A percentile compares a stretch with the other conserved stretches of the same genome.
Conservation (phyloP, 2,888 invertebrate genomes). For the Drosophila basisetae region DNA sequence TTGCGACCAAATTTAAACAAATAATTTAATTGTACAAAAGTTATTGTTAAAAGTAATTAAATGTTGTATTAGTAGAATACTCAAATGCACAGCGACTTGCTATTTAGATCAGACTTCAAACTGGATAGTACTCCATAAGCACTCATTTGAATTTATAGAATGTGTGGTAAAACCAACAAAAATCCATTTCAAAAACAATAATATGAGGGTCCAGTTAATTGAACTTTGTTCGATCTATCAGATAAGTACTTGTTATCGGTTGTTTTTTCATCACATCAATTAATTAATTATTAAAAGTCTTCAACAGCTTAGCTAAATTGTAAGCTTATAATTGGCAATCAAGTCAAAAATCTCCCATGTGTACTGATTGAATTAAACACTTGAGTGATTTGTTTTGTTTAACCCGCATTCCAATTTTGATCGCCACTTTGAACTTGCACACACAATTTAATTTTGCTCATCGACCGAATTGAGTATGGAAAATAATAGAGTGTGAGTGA, state of each 20-base stretch:
- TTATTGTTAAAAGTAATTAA: background rate
- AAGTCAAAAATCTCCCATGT: constrained; percentile 2
- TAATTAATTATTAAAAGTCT: background rate
- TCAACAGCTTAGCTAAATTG: background rate
- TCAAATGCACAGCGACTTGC: background rate
- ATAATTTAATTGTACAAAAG: background rate
- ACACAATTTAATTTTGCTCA: constrained; percentile 37
- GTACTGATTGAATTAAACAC: constrained; percentile 48
- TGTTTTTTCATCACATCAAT: background rate
- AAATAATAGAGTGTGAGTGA: constrained; percentile 3
- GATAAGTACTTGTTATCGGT: background rate
- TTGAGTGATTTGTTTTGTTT: constrained; percentile 50
- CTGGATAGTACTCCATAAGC: background rate
- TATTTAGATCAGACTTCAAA: background rate
- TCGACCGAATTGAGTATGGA: constrained; percentile 42
- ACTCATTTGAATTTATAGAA: background rate
- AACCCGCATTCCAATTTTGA: constrained; percentile 36
- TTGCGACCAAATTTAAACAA: background rate
- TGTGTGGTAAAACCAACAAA: background rate
- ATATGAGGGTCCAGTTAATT: background rate
- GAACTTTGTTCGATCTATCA: background rate
- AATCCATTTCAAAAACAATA: background rate
- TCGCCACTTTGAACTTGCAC: constrained; percentile 37
- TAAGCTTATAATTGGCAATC: background rate
- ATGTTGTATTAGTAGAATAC: background rate